Evolutionary conservation across 2,888 invertebrate genomes (phyloP).

Genomic region (Hedychridium roseum): DNA sequence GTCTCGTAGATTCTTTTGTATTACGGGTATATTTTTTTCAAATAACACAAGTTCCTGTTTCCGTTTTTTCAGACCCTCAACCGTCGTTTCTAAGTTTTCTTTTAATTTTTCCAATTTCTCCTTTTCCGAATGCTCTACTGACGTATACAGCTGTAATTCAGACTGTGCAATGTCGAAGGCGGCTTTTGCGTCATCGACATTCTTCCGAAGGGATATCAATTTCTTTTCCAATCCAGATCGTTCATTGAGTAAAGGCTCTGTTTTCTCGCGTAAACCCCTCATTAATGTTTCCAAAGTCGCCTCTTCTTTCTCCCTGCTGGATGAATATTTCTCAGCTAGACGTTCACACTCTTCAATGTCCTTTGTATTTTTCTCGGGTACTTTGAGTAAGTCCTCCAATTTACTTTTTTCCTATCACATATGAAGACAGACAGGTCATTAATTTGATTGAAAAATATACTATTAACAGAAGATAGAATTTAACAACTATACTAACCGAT

Average conservation of each 20-base stretch:
- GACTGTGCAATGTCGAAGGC: conserved; percentile 74
- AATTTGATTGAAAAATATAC: not conserved
- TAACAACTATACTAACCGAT: conserved; percentile 32
- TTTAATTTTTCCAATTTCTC: conserved; percentile 72
- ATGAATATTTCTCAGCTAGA: conserved; percentile 66
- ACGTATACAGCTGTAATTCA: conserved; percentile 79
- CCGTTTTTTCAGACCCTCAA: conserved; percentile 64
- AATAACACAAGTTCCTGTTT: conserved; percentile 52
- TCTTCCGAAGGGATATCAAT: conserved; percentile 74
- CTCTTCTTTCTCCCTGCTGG: conserved; percentile 66
- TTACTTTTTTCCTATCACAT: conserved; percentile 70
- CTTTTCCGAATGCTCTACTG: conserved; percentile 68
- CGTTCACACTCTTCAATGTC: conserved; percentile 75
- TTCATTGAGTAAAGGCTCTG: conserved; percentile 73
- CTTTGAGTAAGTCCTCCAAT: conserved; percentile 70
- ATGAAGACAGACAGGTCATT: not conserved
- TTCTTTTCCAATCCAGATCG: conserved; percentile 75
- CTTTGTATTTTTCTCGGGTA: conserved; percentile 78
- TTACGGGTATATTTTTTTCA: conserved; percentile 66
- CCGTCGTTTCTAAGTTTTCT: conserved; percentile 66
- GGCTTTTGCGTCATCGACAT: conserved; percentile 76
- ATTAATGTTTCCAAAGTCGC: conserved; percentile 64
- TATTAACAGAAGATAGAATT: not conserved
- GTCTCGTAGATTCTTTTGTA: conserved; percentile 64
- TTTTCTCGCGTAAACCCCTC: conserved; percentile 66